Conservation (phyloP, 2,113 vertebrate genomes). For the Eclectus roratus region DNA sequence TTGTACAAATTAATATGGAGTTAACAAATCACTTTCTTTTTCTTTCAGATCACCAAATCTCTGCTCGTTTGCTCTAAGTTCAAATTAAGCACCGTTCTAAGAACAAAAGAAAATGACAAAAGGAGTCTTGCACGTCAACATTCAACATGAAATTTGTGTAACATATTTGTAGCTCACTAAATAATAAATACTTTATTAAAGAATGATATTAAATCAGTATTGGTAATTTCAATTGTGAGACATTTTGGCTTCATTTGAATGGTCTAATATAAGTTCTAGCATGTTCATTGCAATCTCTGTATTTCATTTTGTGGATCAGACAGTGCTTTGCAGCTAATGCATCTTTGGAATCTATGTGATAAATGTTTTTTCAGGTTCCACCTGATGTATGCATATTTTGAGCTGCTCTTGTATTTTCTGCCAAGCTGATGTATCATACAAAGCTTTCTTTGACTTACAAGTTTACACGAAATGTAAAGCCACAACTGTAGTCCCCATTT, state of each 20-base stretch:
- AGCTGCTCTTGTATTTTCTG: background rate
- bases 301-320: background rate
- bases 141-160: background rate
- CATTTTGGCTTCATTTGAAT: background rate
- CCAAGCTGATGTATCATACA: background rate
- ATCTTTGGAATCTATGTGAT: background rate
- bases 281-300: background rate
- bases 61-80: background rate
- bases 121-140: background rate
- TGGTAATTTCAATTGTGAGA: background rate
- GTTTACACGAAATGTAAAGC: background rate
- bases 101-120: background rate
- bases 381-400: background rate
- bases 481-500: background rate
- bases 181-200: conserved; percentile 33
- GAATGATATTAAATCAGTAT: background rate
- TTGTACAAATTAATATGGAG: background rate
- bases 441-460: background rate
- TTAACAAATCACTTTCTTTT: conserved; percentile 7
- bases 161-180: background rate
- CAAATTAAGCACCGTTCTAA: background rate
- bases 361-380: background rate
- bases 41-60: conserved; percentile 48
- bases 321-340: background rate
- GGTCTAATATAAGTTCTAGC: background rate